Percentiles rank a stretch among this genome's conserved stretches.
phyloP scores from a whole-genome alignment of 1,140 invertebrate genomes.

The Cyclargus thomasi region DNA sequence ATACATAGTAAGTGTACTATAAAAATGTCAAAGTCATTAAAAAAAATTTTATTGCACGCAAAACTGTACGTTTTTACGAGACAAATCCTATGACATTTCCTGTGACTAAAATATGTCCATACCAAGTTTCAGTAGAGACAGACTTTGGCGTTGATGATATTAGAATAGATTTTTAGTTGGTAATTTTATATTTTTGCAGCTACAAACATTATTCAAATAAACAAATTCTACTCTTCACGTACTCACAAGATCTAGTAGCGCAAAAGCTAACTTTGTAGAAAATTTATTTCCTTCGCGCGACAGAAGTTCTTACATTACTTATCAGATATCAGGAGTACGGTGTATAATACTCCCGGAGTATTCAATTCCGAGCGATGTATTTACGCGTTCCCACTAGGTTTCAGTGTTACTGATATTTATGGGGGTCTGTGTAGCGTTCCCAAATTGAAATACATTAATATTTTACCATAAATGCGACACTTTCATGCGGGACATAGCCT shows the following conservation, averaged over 20 bases:
- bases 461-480: constrained; percentile 73
- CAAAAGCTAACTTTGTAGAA: not conserved
- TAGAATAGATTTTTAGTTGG: too few species aligned
- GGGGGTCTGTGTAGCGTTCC: constrained; percentile 65
- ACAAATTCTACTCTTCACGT: not conserved
- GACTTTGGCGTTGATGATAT: too few species aligned
- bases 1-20: too few species aligned
- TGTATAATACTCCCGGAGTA: constrained; percentile 43
- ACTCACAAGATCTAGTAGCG: not conserved
- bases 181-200: not conserved
- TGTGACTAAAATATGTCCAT: too few species aligned
- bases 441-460: constrained; percentile 75
- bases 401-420: constrained; percentile 66
- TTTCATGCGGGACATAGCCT: constrained; percentile 70
- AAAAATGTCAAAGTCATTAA: too few species aligned
- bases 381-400: constrained; percentile 58
- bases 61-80: too few species aligned
- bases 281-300: constrained; percentile 11
- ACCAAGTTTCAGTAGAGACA: too few species aligned
- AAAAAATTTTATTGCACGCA: too few species aligned
- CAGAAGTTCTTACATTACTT: constrained; percentile 16
- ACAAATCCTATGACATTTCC: too few species aligned
- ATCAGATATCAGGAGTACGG: constrained; percentile 11
- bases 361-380: constrained; percentile 67
- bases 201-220: not conserved